Base-by-base conservation (phyloP, 2,888 invertebrate genomes). In the Chironomus riparius region DNA sequence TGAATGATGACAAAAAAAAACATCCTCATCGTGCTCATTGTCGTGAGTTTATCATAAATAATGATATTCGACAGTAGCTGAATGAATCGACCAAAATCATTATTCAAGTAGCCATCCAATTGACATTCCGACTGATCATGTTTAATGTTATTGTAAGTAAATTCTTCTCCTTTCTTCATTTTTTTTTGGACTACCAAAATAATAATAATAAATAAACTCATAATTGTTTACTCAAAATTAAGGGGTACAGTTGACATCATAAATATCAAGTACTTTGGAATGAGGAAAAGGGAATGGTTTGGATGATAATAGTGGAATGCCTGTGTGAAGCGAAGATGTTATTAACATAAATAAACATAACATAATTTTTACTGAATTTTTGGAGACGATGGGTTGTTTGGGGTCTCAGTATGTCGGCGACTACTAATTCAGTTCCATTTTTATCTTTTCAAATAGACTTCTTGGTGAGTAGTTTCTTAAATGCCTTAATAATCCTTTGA, bases 281-380 rank as follows among this genome's bases (percentile, higher is more conserved):
- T 24, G 12, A 65, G 65, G 21, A 18, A 21, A 24, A 65, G 21
- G 22, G 22, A 65, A 65, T 56, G 18, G n/a, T 18, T 56, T 3
- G 56, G 18, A 56, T 56, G 56, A 56, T 56, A 56, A 56, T 18
- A 13, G 15, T 15, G 18, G 62, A 22, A 38, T 38, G 38, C 38
- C 38, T 38, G 38, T 38, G 38, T 10, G 38, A 38, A 38, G 38
- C 38, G 38, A 38, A 7, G 38, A 38, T 24, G 65, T 74, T 74
- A 74, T 74, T 74, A 74, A 74, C 74, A 74, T 74, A 74, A 74
- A 74, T 74, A 74, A 74, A 74, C 74, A 72, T 62, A 72, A 61
- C 38, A 38, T 38, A 38, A 38, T 38, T 38, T 38, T 38, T 38
- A 38, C 38, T 38, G 28, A 28, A 4, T 28, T 28, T 28, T 28